Evolutionary conservation across 2,113 vertebrate species (phyloP).

Genomic region (Morone chrysops): DNA sequence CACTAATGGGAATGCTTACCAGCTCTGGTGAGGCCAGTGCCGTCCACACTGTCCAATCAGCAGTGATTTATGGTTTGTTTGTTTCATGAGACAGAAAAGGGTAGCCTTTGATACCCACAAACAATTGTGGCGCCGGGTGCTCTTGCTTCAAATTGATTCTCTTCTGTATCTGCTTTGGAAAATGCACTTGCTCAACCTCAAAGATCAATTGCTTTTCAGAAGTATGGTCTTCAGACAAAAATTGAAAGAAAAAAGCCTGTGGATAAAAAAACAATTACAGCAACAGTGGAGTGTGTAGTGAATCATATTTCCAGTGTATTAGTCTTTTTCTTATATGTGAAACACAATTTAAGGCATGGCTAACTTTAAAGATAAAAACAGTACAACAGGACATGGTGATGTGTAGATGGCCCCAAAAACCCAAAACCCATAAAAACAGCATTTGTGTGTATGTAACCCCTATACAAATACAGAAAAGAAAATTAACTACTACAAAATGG

Average conservation of each 20-base stretch:
- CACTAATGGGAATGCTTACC: slow-evolving; percentile 31
- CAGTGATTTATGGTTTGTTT: slow-evolving; percentile 82
- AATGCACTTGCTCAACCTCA: slow-evolving; percentile 71
- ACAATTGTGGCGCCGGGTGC: slow-evolving; percentile 64
- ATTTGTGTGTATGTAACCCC: neutral
- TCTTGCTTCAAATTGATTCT: slow-evolving; percentile 79
- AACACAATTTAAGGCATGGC: slow-evolving; percentile 22
- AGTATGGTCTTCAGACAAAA: slow-evolving; percentile 52
- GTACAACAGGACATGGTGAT: neutral
- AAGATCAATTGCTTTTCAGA: slow-evolving; percentile 70
- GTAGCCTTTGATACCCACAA: slow-evolving; percentile 70
- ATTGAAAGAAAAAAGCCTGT: slow-evolving; percentile 23
- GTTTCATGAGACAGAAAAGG: slow-evolving; percentile 65
- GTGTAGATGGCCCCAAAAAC: neutral
- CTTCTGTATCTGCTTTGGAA: slow-evolving; percentile 71
- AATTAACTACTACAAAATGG: neutral
- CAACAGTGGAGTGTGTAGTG: slow-evolving; percentile 1
- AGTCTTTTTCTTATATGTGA: slow-evolving; percentile 13
- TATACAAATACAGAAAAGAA: neutral
- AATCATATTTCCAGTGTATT: slow-evolving; percentile 41
- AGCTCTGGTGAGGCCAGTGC: slow-evolving; percentile 25
- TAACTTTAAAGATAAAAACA: slow-evolving; percentile 20
- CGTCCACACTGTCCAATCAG: slow-evolving; percentile 64
- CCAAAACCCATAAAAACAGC: neutral
- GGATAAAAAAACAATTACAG: slow-evolving; percentile 41